phyloP scores from a whole-genome alignment of 2,113 vertebrate species.

The Rynchops niger region DNA sequence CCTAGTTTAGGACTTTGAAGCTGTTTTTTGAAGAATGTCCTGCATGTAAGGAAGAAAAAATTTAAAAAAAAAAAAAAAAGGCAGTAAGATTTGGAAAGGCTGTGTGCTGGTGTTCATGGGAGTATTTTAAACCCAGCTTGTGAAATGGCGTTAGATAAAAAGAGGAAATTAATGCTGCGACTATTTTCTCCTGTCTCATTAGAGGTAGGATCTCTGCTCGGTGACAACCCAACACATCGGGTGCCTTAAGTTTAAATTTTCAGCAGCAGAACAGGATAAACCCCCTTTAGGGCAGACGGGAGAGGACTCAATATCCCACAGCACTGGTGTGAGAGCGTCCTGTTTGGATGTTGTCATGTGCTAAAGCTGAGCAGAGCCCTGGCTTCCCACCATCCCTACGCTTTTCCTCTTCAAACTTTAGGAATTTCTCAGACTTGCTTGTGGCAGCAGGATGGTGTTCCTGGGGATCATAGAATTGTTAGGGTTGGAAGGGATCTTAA shows the following conservation, averaged over 20 bases:
- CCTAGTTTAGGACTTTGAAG: background rate
- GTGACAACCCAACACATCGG: rapidly evolving
- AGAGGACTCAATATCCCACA: rapidly evolving
- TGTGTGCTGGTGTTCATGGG: background rate
- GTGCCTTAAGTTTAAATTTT: background rate
- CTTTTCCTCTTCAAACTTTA: background rate
- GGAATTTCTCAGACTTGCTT: background rate
- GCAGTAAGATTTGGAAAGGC: background rate
- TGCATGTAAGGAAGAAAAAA: background rate
- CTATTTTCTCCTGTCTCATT: background rate
- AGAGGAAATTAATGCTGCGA: no score
- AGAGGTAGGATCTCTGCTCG: background rate
- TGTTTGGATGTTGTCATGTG: rapidly evolving
- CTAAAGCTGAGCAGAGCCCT: background rate
- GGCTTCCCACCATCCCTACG: rapidly evolving
- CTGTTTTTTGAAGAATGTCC: background rate
- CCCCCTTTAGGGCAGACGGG: background rate
- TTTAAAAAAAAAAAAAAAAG: background rate
- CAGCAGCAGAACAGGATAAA: background rate
- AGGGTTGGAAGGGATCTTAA: no score
- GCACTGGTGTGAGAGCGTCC: rapidly evolving
- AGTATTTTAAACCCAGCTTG: background rate
- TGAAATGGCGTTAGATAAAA: background rate
- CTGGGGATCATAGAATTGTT: background rate
- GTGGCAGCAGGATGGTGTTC: background rate